Percentiles rank a stretch among this genome's conserved stretches.
Evolutionary conservation across 2,113 vertebrate genomes (phyloP).

Genomic region (Pelecanus crispus): DNA sequence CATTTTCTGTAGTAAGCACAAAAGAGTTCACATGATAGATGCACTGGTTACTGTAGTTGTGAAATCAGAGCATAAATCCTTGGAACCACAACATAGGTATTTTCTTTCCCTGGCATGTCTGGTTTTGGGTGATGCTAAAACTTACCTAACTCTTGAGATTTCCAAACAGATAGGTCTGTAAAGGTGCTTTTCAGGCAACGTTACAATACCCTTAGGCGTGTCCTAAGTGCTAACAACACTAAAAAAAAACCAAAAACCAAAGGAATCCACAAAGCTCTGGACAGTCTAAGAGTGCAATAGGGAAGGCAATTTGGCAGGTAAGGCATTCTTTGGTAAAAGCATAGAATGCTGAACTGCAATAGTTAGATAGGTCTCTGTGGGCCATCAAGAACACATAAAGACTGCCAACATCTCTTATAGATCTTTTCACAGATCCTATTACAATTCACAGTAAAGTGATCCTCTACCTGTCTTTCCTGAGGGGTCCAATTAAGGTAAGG

Average conservation of each 20-base stretch:
- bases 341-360: background rate
- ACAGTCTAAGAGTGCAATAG: background rate
- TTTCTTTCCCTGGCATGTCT: background rate
- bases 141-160: background rate
- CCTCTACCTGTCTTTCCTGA: constrained; percentile 54
- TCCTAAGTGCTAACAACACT: background rate
- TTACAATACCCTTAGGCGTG: background rate
- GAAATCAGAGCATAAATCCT: background rate
- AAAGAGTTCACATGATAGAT: background rate
- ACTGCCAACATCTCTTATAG: constrained; percentile 45
- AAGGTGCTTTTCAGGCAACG: background rate
- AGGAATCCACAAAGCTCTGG: background rate
- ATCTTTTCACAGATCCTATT: constrained; percentile 43
- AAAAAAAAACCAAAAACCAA: no score
- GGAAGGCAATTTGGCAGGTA: background rate
- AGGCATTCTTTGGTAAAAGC: background rate
- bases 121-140: background rate
- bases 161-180: background rate
- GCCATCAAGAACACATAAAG: constrained; percentile 37
- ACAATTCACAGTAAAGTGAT: constrained; percentile 37
- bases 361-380: constrained; percentile 8
- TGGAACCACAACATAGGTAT: background rate
- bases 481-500: constrained; percentile 51
- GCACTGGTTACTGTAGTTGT: background rate
- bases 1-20: background rate